Conservation (phyloP, 1,140 invertebrate species). For the Zaprionus taronus region DNA sequence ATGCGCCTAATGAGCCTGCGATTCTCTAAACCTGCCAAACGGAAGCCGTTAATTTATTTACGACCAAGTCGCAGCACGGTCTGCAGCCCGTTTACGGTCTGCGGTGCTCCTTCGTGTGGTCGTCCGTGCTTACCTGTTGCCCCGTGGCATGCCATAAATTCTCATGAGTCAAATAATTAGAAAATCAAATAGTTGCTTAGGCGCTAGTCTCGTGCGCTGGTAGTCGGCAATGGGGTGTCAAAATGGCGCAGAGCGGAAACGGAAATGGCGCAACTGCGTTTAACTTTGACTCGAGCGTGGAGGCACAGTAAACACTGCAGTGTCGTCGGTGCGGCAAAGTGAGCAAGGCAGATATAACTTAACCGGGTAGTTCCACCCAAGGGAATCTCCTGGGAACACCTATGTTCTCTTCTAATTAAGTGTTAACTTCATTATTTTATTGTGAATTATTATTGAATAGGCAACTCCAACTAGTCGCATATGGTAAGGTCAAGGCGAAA, state of each 20-base stretch:
- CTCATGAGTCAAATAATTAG: constrained; percentile 81
- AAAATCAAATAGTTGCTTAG: constrained; percentile 69
- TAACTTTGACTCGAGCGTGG: constrained; percentile 48
- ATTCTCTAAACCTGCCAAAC: constrained; percentile 8
- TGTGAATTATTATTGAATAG: no score
- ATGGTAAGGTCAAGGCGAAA: neutral
- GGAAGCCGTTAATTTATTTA: constrained; percentile 66
- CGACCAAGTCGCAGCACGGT: constrained; percentile 10
- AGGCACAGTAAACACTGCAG: constrained; percentile 24
- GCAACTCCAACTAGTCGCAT: neutral
- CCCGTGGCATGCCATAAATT: constrained; percentile 61
- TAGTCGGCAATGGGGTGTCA: constrained; percentile 10
- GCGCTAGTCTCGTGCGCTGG: neutral
- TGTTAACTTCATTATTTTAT: constrained; percentile 19
- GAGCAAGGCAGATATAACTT: neutral
- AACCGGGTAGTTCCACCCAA: constrained; percentile 2
- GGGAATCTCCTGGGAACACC: neutral
- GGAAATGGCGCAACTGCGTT: constrained; percentile 54
- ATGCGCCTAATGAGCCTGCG: constrained; percentile 54
- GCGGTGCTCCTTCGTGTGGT: neutral
- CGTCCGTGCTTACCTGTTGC: constrained; percentile 60
- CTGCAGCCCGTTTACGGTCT: constrained; percentile 20
- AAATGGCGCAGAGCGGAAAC: constrained; percentile 44
- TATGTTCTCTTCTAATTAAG: neutral
- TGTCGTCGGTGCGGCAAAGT: constrained; percentile 1